phyloP scores from a whole-genome alignment of 2,113 vertebrate genomes.

The Callocephalon fimbriatum region DNA sequence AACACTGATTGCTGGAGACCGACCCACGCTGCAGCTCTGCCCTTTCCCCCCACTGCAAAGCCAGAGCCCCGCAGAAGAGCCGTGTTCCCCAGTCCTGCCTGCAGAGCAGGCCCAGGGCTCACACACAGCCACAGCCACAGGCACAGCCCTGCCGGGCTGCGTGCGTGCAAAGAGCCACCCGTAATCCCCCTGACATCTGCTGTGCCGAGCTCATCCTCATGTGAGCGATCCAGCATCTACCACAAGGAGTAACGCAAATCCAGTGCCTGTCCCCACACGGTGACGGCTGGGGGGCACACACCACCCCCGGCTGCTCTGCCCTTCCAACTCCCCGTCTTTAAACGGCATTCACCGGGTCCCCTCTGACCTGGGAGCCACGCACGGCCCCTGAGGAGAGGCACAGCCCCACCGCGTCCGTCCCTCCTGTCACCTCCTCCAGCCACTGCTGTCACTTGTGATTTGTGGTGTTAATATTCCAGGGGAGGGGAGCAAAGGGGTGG shows the following conservation, averaged over 20 bases:
- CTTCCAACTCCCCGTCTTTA: neutral
- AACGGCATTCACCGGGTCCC: neutral
- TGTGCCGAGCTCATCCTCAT: neutral
- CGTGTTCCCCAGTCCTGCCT: neutral
- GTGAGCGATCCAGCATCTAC: fast-evolving
- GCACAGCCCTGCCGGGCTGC: neutral
- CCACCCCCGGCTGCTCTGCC: neutral
- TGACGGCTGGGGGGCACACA: fast-evolving
- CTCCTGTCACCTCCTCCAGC: neutral
- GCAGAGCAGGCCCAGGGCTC: neutral
- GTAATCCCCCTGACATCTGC: neutral
- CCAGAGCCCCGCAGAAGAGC: neutral
- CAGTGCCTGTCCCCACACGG: fast-evolving
- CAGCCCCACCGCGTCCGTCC: neutral
- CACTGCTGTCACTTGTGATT: neutral
- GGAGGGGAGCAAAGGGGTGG: neutral
- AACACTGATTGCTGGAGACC: fast-evolving
- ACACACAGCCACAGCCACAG: fast-evolving
- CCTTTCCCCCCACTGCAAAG: neutral
- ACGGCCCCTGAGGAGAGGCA: neutral
- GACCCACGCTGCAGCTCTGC: neutral
- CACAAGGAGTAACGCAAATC: fast-evolving
- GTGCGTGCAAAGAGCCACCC: neutral
- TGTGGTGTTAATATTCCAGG: slow-evolving; percentile 34
- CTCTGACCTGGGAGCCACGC: neutral